Conservation (phyloP, 1,140 invertebrate species). For the Stegodyphus mimosarum region DNA sequence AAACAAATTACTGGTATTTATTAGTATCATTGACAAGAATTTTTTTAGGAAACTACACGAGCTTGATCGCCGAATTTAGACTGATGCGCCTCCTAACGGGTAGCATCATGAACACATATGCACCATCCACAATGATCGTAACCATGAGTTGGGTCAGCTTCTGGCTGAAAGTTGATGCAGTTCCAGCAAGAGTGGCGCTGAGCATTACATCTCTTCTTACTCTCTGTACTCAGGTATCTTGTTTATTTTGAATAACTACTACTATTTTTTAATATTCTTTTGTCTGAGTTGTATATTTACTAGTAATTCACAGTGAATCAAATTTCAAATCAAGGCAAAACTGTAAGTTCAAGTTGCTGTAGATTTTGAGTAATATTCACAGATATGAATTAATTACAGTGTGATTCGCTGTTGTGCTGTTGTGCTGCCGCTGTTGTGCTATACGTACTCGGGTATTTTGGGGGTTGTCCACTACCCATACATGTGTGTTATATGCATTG, state of each 20-base stretch:
- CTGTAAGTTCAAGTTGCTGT: too few relatives aligned
- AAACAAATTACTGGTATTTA: too few relatives aligned
- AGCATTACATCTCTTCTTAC: conserved; percentile 52
- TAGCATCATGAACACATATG: conserved; percentile 61
- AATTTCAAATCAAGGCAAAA: too few relatives aligned
- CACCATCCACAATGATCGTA: conserved; percentile 61
- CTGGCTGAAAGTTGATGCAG: conserved; percentile 68
- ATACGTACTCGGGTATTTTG: too few relatives aligned
- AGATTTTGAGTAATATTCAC: too few relatives aligned
- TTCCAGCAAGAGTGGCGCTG: conserved; percentile 67
- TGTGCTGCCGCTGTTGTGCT: too few relatives aligned
- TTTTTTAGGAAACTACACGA: conserved; percentile 51
- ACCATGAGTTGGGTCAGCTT: conserved; percentile 65
- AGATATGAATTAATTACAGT: too few relatives aligned
- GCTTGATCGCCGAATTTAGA: conserved; percentile 56
- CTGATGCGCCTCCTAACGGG: conserved; percentile 60
- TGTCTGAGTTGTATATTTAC: too few relatives aligned
- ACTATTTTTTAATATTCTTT: neutral
- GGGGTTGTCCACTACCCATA: too few relatives aligned
- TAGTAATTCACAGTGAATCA: too few relatives aligned
- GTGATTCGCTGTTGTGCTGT: too few relatives aligned
- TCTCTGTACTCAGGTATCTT: conserved; percentile 36
- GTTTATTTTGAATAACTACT: conserved; percentile 30
- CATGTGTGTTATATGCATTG: too few relatives aligned
- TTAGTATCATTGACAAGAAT: neutral